Evolutionary conservation across 2,113 vertebrate species (phyloP).

Genomic region (Montifringilla adamsi): DNA sequence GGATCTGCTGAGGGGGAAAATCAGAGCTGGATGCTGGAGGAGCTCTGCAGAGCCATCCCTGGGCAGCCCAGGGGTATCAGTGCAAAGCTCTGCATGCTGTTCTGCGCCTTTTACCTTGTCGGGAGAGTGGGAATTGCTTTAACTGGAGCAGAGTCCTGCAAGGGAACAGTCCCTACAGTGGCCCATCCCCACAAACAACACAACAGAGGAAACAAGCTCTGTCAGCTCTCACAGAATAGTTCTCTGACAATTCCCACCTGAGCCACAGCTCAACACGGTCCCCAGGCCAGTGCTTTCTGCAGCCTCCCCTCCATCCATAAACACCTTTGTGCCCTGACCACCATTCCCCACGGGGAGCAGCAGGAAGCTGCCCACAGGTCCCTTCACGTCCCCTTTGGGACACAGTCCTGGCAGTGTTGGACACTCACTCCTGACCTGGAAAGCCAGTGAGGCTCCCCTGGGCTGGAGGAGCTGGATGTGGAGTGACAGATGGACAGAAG

Average conservation of each 20-base stretch:
- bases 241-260: not conserved
- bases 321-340: not conserved
- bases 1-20: not conserved
- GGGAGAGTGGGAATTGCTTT: not conserved
- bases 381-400: not conserved
- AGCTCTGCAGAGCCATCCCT: not conserved
- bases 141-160: not conserved
- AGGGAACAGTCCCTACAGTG: fast-evolving
- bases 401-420: fast-evolving
- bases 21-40: not conserved
- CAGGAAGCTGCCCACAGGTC: not conserved
- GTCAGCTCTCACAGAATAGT: not conserved
- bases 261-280: fast-evolving
- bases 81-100: not conserved
- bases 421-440: not conserved
- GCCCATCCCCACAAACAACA: not conserved
- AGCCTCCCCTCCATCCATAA: not conserved
- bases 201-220: not conserved
- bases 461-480: not conserved
- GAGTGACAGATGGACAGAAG: not conserved
- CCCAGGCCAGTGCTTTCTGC: not conserved
- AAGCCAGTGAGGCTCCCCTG: not conserved
- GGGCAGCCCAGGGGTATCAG: not conserved
- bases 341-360: not conserved
- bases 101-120: not conserved